A percentile compares a stretch with the other conserved stretches of the same genome.
phyloP scores from a whole-genome alignment of 1,140 invertebrate species.

The Eriocheir sinensis region DNA sequence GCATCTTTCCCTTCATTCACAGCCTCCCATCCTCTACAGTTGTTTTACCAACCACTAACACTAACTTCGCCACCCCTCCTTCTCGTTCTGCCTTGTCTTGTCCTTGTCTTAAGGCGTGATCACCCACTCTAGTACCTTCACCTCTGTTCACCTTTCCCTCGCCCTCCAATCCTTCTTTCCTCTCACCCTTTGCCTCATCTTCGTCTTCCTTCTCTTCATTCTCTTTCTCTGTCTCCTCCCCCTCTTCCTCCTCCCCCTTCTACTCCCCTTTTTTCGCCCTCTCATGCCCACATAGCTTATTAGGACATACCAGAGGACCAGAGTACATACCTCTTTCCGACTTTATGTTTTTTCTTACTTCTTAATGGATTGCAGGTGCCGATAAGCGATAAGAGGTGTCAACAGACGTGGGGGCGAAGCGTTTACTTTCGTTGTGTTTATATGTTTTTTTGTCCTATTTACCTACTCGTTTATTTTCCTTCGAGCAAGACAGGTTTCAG shows the following conservation, averaged over 20 bases:
- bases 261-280: neutral
- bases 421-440: too few relatives aligned
- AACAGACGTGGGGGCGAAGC: neutral
- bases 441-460: neutral
- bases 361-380: neutral
- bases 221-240: neutral
- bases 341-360: neutral
- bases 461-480: neutral
- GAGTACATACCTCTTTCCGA: neutral
- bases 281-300: too few relatives aligned
- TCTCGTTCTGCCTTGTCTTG: neutral
- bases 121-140: too few relatives aligned
- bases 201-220: neutral
- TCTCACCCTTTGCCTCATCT: neutral
- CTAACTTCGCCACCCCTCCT: neutral
- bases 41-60: neutral
- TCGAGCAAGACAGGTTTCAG: neutral
- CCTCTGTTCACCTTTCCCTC: too few relatives aligned
- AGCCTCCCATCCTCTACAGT: too few relatives aligned
- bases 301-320: neutral
- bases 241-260: neutral
- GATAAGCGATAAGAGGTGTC: neutral
- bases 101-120: neutral
- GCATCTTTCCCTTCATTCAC: neutral
- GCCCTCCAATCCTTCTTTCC: neutral